These are phyloP conservation scores for Melieria omissa DNA, from an alignment of 2,888 invertebrate genomes.

Conservation along the genomic window DNA sequence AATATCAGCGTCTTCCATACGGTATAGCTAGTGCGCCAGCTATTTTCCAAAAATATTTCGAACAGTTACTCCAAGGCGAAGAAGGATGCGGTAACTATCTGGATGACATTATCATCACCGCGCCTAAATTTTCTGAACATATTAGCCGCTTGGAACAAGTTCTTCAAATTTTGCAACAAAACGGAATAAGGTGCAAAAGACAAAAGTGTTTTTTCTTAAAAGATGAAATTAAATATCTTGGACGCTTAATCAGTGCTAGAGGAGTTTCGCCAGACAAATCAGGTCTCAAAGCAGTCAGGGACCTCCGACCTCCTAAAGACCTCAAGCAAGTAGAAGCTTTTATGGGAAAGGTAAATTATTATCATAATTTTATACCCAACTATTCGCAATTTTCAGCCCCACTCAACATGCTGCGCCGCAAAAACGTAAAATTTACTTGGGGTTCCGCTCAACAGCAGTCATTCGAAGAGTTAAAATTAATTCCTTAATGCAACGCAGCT, in stretches of 20 bases:
- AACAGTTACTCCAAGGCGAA: slow-evolving; percentile 38
- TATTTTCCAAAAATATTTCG: slow-evolving; percentile 40
- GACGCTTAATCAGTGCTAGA: too few relatives aligned
- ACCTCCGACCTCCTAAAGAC: too few relatives aligned
- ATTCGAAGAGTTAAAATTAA: slow-evolving; percentile 23
- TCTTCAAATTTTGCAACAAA: slow-evolving; percentile 30
- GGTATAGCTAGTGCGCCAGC: slow-evolving; percentile 42
- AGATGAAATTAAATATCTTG: too few relatives aligned
- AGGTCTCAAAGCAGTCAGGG: too few relatives aligned
- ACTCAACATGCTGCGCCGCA: too few relatives aligned
- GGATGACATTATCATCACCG: slow-evolving; percentile 53
- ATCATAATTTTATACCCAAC: too few relatives aligned
- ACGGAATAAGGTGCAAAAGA: slow-evolving; percentile 38
- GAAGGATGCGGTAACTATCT: slow-evolving; percentile 46
- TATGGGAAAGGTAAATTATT: too few relatives aligned
- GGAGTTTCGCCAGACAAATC: too few relatives aligned
- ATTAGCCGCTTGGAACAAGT: slow-evolving; percentile 25
- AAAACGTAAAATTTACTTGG: too few relatives aligned
- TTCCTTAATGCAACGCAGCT: slow-evolving; percentile 28
- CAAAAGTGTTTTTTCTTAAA: too few relatives aligned
- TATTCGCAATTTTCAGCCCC: too few relatives aligned
- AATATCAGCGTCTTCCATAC: slow-evolving; percentile 44
- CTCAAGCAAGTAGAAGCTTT: too few relatives aligned
- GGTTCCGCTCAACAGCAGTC: slow-evolving; percentile 21
- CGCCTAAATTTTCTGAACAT: slow-evolving; percentile 43